A percentile compares a stretch with the other conserved stretches of the same genome.
Evolutionary conservation across 2,797 vertebrate genomes (phyloP).

Genomic region (Zenarchopterus dispar): DNA sequence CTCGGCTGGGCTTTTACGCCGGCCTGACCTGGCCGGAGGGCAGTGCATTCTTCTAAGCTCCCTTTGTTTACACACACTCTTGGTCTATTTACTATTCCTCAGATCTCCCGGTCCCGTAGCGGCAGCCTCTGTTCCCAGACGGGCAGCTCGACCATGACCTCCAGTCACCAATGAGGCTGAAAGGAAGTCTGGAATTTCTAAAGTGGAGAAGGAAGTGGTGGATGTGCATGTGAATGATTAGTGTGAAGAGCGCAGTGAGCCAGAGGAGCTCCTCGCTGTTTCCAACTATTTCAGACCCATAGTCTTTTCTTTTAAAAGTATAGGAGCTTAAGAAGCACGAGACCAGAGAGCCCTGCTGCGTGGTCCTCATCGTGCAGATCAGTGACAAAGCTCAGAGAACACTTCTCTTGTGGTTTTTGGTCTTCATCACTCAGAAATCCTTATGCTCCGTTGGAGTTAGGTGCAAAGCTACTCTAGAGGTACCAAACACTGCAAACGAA

Average conservation of each 20-base stretch:
- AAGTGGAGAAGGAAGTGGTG: conserved; percentile 29
- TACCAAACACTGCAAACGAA: too few relatives aligned
- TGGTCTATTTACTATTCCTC: conserved; percentile 51
- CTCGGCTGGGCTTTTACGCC: conserved; percentile 39
- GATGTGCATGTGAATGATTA: conserved; percentile 18
- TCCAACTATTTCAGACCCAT: conserved; percentile 35
- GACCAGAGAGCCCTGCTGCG: conserved; percentile 50
- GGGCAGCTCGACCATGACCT: conserved; percentile 60
- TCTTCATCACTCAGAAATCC: not conserved
- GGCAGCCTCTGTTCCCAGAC: conserved; percentile 60
- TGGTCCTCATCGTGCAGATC: conserved; percentile 36
- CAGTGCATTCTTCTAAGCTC: conserved; percentile 22
- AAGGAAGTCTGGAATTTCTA: conserved; percentile 60
- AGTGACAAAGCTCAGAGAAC: conserved; percentile 30
- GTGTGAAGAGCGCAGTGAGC: conserved; percentile 18
- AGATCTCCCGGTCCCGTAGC: conserved; percentile 36
- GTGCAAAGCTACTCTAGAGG: too few relatives aligned
- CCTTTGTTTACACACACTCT: conserved; percentile 43
- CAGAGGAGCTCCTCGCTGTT: conserved; percentile 28
- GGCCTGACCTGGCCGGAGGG: conserved; percentile 20
- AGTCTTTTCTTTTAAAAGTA: conserved; percentile 41
- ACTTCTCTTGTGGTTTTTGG: not conserved
- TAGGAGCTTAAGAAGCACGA: conserved; percentile 37
- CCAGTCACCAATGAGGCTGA: conserved; percentile 55
- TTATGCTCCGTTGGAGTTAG: not conserved